phyloP scores from a whole-genome alignment of 2,888 invertebrate species.

The Malthinus flaveolus region DNA sequence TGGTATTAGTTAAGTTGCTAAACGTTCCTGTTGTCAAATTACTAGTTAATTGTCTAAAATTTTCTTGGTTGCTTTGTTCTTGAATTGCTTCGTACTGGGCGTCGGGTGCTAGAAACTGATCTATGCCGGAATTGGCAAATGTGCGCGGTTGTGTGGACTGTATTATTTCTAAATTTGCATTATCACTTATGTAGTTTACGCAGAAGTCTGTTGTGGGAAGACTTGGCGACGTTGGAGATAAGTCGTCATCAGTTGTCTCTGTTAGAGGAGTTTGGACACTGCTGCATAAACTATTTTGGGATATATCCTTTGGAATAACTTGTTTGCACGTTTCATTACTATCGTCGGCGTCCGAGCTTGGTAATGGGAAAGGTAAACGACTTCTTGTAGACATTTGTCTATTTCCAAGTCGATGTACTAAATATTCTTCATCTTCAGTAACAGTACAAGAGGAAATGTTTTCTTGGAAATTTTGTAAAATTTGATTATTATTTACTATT shows the following conservation, averaged over 20 bases:
- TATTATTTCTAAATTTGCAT: slow-evolving; percentile 33
- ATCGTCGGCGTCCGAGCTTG: slow-evolving; percentile 31
- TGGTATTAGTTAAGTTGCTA: slow-evolving; percentile 52
- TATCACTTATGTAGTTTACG: slow-evolving; percentile 46
- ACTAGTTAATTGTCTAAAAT: slow-evolving; percentile 35
- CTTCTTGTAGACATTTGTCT: slow-evolving; percentile 64
- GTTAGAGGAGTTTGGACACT: slow-evolving; percentile 53
- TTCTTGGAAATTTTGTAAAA: slow-evolving; percentile 46
- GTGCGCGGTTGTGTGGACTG: slow-evolving; percentile 35
- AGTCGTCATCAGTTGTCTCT: slow-evolving; percentile 52
- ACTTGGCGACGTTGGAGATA: slow-evolving; percentile 44
- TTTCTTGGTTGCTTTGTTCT: slow-evolving; percentile 51
- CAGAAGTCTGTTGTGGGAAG: slow-evolving; percentile 44
- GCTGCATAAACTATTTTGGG: slow-evolving; percentile 50
- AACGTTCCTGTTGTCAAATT: slow-evolving; percentile 21
- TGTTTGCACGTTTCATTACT: slow-evolving; percentile 42
- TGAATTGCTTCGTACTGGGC: slow-evolving; percentile 67
- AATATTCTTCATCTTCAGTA: slow-evolving; percentile 61
- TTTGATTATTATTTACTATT: slow-evolving; percentile 36
- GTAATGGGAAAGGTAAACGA: slow-evolving; percentile 60
- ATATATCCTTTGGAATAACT: slow-evolving; percentile 47
- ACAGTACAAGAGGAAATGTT: slow-evolving; percentile 43
- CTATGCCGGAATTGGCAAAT: slow-evolving; percentile 37
- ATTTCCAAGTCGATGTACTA: slow-evolving; percentile 60
- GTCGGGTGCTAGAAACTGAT: slow-evolving; percentile 61